phyloP scores from a whole-genome alignment of 2,797 vertebrate genomes.

The Botia almorhae region DNA sequence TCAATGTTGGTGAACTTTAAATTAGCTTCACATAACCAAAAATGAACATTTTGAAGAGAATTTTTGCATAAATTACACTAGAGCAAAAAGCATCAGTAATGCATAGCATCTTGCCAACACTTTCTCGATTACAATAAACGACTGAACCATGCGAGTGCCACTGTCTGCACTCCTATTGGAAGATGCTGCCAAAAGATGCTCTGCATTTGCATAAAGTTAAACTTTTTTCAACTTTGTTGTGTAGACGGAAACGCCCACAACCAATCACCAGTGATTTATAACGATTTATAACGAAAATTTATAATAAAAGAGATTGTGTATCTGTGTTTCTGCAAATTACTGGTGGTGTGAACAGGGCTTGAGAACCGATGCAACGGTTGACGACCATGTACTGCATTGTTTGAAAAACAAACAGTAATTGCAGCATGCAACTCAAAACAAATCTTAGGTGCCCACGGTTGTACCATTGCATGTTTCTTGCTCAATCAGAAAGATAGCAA shows the following conservation, averaged over 20 bases:
- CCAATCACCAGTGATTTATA: background rate
- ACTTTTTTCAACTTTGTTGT: background rate
- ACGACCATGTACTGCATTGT: conserved; percentile 7
- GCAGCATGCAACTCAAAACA: background rate
- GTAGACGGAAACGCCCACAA: too few relatives aligned
- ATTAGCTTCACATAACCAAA: background rate
- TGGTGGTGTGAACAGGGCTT: background rate
- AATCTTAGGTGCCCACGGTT: conserved; percentile 15
- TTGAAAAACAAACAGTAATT: conserved; percentile 18
- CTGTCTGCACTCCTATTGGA: background rate
- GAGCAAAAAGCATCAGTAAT: background rate
- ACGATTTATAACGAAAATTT: background rate
- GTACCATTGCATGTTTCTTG: background rate
- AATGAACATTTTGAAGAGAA: background rate
- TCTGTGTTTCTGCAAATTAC: background rate
- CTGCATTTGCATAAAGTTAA: background rate
- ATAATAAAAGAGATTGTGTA: background rate
- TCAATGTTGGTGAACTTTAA: background rate
- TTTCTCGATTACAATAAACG: background rate
- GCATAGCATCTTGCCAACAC: background rate
- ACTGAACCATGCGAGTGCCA: background rate
- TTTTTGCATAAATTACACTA: background rate
- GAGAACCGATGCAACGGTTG: background rate
- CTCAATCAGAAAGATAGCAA: background rate
- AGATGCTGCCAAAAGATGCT: background rate